Conservation (phyloP, 2,113 vertebrate genomes). For the Callithrix jacchus region DNA sequence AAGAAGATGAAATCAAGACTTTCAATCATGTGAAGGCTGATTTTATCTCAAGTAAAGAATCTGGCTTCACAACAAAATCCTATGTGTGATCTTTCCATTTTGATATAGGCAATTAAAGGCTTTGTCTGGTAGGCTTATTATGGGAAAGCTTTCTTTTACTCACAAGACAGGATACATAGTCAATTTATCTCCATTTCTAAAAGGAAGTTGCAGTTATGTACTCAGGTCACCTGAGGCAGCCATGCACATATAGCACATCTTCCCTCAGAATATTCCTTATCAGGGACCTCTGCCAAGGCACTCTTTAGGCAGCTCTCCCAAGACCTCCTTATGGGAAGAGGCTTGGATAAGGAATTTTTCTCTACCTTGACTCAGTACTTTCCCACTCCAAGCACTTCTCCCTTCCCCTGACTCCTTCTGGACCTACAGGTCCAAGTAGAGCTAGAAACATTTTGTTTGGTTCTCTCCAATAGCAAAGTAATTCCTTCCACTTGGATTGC, state of each 20-base stretch:
- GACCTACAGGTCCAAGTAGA: not conserved
- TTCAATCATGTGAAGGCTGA: not conserved
- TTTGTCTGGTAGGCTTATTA: not conserved
- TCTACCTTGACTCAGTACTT: not conserved
- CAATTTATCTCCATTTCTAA: not conserved
- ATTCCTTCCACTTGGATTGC: fast-evolving
- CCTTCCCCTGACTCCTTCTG: not conserved
- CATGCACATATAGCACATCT: not conserved
- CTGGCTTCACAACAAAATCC: not conserved
- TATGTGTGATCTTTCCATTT: not conserved
- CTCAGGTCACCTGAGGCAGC: too few species aligned
- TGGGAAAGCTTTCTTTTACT: not conserved
- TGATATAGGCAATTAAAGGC: not conserved
- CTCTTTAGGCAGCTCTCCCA: not conserved
- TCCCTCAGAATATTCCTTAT: fast-evolving
- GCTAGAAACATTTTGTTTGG: not conserved
- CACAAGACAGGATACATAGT: not conserved
- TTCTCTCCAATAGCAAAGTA: not conserved
- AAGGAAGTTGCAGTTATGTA: not conserved
- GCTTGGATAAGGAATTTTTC: not conserved
- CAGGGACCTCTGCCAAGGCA: not conserved
- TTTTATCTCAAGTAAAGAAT: not conserved
- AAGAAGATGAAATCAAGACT: not conserved
- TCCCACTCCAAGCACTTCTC: too few species aligned
- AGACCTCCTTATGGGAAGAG: not conserved